phyloP scores from a whole-genome alignment of 2,797 vertebrate genomes.

The Hafferia zeledoni region DNA sequence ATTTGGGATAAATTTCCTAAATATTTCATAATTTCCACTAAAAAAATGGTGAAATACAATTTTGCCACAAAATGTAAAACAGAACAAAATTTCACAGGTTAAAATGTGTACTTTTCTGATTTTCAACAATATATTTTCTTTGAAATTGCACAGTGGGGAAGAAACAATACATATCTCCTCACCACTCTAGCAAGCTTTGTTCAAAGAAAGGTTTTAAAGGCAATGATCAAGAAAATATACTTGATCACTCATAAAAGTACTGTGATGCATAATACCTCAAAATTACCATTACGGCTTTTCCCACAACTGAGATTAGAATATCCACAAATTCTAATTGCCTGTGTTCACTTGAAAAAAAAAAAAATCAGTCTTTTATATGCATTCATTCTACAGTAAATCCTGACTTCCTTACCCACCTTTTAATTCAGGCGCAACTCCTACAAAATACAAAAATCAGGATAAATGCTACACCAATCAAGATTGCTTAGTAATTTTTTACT shows the following conservation, averaged over 20 bases:
- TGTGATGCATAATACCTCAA: not conserved
- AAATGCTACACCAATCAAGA: not conserved
- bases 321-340: slow-evolving; percentile 1
- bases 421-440: not conserved
- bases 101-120: not conserved
- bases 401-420: not conserved
- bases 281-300: slow-evolving; percentile 1
- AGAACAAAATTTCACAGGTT: not conserved
- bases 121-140: not conserved
- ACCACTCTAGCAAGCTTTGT: not conserved
- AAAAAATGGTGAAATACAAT: not conserved
- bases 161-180: not conserved
- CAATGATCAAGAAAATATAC: not conserved
- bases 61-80: not conserved
- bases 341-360: not conserved
- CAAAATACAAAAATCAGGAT: not conserved
- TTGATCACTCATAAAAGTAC: not conserved
- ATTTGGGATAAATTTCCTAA: not conserved
- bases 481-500: not conserved
- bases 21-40: not conserved
- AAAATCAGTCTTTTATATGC: not conserved
- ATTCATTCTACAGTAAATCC: not conserved
- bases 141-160: not conserved
- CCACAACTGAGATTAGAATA: not conserved
- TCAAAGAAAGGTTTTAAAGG: not conserved